These are phyloP conservation scores for Papilio xuthus DNA, from an alignment of 1,140 invertebrate species.

Conservation along the genomic window DNA sequence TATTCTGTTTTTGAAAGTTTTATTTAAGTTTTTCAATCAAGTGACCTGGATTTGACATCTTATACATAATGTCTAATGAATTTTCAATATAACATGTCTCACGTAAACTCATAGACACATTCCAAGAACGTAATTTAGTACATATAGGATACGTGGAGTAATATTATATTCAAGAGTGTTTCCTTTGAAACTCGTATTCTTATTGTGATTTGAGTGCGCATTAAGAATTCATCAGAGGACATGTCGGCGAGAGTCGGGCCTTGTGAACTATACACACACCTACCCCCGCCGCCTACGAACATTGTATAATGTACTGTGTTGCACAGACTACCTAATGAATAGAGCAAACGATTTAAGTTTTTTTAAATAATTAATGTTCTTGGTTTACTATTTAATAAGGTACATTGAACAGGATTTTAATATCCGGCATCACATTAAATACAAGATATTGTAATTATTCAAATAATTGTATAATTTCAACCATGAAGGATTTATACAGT, in stretches of 20 bases:
- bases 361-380: neutral
- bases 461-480: too few species aligned
- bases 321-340: constrained; percentile 18
- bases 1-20: neutral
- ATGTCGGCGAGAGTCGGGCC: constrained; percentile 42
- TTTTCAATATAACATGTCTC: neutral
- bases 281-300: constrained; percentile 31
- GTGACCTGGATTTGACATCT: neutral
- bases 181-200: constrained; percentile 57
- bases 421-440: too few species aligned
- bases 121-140: constrained; percentile 15
- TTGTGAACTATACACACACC: constrained; percentile 39
- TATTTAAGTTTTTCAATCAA: neutral
- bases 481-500: too few species aligned
- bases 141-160: constrained; percentile 30
- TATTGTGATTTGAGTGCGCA: constrained; percentile 68
- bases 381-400: too few species aligned
- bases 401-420: too few species aligned
- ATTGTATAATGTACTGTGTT: constrained; percentile 31
- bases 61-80: neutral
- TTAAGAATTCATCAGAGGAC: constrained; percentile 66
- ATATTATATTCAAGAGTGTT: constrained; percentile 49
- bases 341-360: constrained; percentile 7
- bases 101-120: constrained; percentile 17
- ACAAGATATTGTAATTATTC: too few species aligned